Evolutionary conservation across 1,140 invertebrate genomes (phyloP).

Genomic region (Trachelipus rathkii): DNA sequence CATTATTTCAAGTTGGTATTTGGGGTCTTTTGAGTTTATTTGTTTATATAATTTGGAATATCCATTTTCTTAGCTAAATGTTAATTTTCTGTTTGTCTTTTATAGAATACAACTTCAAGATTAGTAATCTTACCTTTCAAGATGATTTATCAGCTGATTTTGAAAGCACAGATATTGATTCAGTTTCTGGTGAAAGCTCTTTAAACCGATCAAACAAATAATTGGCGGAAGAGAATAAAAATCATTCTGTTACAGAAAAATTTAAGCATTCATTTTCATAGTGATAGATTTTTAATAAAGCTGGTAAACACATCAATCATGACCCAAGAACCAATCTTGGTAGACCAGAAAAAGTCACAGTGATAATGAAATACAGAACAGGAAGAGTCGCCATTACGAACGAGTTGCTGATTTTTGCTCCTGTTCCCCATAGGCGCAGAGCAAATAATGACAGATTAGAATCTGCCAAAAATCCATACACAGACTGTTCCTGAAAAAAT

Average conservation of each 20-base stretch:
- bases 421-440: neutral
- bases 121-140: neutral
- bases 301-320: too few species aligned
- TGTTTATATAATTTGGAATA: neutral
- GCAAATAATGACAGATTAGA: neutral
- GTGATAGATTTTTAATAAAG: too few species aligned
- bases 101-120: neutral
- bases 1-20: neutral
- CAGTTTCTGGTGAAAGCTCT: neutral
- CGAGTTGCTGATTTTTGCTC: neutral
- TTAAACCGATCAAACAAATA: neutral
- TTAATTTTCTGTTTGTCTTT: neutral
- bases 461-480: neutral
- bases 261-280: too few species aligned
- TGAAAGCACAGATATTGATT: neutral
- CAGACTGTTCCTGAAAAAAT: neutral
- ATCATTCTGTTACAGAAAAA: neutral
- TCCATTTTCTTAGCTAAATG: neutral
- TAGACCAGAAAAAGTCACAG: neutral
- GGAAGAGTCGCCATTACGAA: too few species aligned
- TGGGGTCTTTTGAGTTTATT: neutral
- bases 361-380: neutral
- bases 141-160: neutral
- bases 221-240: neutral
- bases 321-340: neutral